phyloP scores from a whole-genome alignment of 2,113 vertebrate species.

The Trogon surrucura region DNA sequence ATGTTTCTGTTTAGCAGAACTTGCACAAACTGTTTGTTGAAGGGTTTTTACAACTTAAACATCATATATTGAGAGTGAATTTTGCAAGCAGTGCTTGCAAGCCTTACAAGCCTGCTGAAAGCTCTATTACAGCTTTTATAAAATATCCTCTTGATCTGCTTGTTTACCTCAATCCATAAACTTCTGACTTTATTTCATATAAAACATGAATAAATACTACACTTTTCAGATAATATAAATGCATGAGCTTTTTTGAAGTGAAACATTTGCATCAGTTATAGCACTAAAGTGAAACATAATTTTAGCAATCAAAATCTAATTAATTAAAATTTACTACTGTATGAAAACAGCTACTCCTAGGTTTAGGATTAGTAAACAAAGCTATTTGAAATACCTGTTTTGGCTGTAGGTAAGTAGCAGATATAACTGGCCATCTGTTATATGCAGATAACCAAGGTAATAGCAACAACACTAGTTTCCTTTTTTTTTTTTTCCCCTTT shows the following conservation, averaged over 20 bases:
- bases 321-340: slow-evolving; percentile 64
- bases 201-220: slow-evolving; percentile 25
- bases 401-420: neutral
- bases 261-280: slow-evolving; percentile 46
- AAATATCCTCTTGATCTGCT: slow-evolving; percentile 13
- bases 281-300: slow-evolving; percentile 53
- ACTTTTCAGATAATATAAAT: slow-evolving; percentile 45
- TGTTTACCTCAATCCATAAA: slow-evolving; percentile 16
- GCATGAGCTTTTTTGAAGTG: slow-evolving; percentile 51
- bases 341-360: slow-evolving; percentile 27
- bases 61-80: slow-evolving; percentile 2
- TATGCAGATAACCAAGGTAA: slow-evolving; percentile 14
- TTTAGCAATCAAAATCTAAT: slow-evolving; percentile 50
- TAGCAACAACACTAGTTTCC: neutral
- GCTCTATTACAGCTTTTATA: neutral
- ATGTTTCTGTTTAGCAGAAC: slow-evolving; percentile 1
- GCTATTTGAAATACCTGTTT: slow-evolving; percentile 19
- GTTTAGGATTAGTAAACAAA: slow-evolving; percentile 25
- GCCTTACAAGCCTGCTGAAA: neutral
- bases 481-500: neutral
- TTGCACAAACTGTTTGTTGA: slow-evolving; percentile 30
- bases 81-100: neutral
- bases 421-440: slow-evolving; percentile 47
- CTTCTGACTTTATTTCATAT: slow-evolving; percentile 29
- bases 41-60: slow-evolving; percentile 4